These are phyloP conservation scores for Ammospiza caudacuta DNA, from an alignment of 2,113 vertebrate genomes.

Conservation along the genomic window DNA sequence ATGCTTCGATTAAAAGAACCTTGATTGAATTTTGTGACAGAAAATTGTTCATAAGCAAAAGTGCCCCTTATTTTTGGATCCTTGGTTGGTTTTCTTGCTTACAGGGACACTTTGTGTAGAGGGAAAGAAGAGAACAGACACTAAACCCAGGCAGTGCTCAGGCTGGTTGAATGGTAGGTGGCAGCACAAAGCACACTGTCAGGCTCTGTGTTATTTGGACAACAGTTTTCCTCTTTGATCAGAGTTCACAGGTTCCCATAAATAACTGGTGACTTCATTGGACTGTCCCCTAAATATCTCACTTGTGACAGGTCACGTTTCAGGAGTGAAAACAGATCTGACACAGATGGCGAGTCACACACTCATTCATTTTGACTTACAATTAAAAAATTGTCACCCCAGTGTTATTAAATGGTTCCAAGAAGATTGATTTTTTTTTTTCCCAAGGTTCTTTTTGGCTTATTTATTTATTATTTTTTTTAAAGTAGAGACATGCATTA, in stretches of 20 bases:
- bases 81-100: not conserved
- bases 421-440: not conserved
- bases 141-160: not conserved
- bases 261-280: slow-evolving; percentile 32
- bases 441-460: not conserved
- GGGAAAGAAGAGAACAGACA: not conserved
- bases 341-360: not conserved
- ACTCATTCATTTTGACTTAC: slow-evolving; percentile 41
- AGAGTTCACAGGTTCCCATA: slow-evolving; percentile 1
- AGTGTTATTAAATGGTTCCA: not conserved
- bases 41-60: slow-evolving; percentile 66
- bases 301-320: not conserved
- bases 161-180: not conserved
- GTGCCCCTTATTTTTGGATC: slow-evolving; percentile 24
- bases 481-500: not conserved
- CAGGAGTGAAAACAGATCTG: slow-evolving; percentile 12
- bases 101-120: not conserved
- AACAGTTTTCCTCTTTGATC: not conserved
- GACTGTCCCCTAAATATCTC: slow-evolving; percentile 28
- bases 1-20: slow-evolving; percentile 70
- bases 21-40: slow-evolving; percentile 68
- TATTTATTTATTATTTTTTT: not conserved
- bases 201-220: not conserved
- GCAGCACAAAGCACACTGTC: not conserved
- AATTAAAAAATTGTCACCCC: slow-evolving; percentile 2